Base-by-base conservation (phyloP, 2,888 invertebrate genomes). In the Choristoneura rosaceana region DNA sequence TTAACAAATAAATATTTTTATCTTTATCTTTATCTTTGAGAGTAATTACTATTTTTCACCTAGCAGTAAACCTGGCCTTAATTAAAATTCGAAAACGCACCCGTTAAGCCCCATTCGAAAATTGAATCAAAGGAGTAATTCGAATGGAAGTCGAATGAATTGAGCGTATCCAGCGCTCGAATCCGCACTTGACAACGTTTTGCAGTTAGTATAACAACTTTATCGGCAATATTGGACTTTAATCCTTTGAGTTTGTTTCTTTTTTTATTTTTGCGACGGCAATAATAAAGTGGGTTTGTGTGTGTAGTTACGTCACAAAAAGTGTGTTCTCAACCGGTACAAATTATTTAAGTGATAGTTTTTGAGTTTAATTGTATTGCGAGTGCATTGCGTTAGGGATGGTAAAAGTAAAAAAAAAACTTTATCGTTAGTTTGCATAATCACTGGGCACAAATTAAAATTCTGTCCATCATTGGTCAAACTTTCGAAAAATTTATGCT, bases 51-150 rank as follows among this genome's bases (percentile, higher is more conserved):
- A 52, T 52, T 17, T 15, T n/a, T 8, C 17, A 15, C 52, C 47
- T n/a, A 15, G 15, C 9, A 52, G 15, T 15, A 15, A 52, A 52
- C 50, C 9, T 52, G 52, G 52, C 52, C 52, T 52, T 52, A 52
- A 52, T 52, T 52, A 52, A 52, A 52, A 52, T 84, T 86, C 86
- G 83, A 89, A 90, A 89, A 84, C 83, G 85, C 81, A 82, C 79
- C 82, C 81, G 87, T 87, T 88, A 87, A 89, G 83, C 88, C 84
- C 82, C 80, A 83, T 80, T 83, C 82, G 83, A 78, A 83, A 88
- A 90, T 88, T 83, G 88, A 90, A 90, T 91, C 88, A 91, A 91
- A 90, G 87, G 87, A 88, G 82, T 86, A 84, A 90, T 87, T 90
- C 88, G 85, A 85, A 87, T 86, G 90, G 88, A 90, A 90, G 81